Conservation (phyloP, 2,797 vertebrate species). For the Fistularia tabacaria region DNA sequence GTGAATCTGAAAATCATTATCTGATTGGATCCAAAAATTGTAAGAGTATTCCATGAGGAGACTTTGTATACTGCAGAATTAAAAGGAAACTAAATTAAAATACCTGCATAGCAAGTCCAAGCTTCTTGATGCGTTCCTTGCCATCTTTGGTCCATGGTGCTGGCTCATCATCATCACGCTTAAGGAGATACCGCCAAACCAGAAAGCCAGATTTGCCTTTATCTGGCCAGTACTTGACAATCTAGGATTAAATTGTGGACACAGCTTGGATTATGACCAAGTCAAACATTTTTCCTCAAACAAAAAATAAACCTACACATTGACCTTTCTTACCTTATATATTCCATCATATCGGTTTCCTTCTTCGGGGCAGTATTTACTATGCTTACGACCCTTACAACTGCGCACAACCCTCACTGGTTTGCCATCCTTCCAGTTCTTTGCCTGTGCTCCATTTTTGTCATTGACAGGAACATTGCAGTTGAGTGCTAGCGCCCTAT, state of each 20-base stretch:
- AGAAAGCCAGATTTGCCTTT: constrained; percentile 96
- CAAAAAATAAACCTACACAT: background rate
- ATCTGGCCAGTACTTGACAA: constrained; percentile 95
- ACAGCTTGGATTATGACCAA: constrained; percentile 1
- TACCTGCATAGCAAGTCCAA: constrained; percentile 94
- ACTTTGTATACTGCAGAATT: background rate
- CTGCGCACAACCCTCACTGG: constrained; percentile 91
- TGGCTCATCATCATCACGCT: constrained; percentile 88
- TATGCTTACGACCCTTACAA: constrained; percentile 90
- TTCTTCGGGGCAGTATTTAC: constrained; percentile 89
- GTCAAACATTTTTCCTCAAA: background rate
- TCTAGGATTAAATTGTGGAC: constrained; percentile 57
- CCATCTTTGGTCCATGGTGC: constrained; percentile 95
- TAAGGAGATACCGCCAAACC: constrained; percentile 93
- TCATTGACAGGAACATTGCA: constrained; percentile 89
- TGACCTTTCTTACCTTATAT: constrained; percentile 81
- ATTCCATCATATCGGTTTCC: constrained; percentile 97
- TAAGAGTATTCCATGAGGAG: too few species aligned
- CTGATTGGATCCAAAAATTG: too few species aligned
- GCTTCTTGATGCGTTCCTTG: constrained; percentile 90
- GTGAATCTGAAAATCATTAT: too few species aligned
- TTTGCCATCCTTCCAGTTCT: constrained; percentile 91
- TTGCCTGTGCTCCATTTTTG: constrained; percentile 86
- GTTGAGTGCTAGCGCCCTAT: constrained; percentile 91
- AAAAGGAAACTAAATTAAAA: background rate